These are phyloP conservation scores for Chiloscyllium punctatum DNA, from an alignment of 2,797 vertebrate genomes.

Conservation along the genomic window DNA sequence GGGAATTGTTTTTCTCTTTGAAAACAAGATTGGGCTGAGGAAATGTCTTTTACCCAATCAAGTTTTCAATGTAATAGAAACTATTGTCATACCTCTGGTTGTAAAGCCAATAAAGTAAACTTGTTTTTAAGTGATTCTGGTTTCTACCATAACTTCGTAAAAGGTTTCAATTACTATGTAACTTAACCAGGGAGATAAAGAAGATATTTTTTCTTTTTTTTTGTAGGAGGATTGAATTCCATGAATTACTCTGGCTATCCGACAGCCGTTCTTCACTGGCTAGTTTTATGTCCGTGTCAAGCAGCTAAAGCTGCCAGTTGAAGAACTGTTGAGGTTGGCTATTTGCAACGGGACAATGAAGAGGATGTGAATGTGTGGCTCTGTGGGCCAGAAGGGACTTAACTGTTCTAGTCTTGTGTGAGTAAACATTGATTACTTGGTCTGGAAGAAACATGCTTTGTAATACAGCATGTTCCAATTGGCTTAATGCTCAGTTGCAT, in stretches of 20 bases:
- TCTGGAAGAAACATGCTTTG: neutral
- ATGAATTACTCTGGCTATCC: slow-evolving; percentile 69
- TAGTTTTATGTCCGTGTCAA: slow-evolving; percentile 97
- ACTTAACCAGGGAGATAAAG: neutral
- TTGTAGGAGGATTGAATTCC: slow-evolving; percentile 28
- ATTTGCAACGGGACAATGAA: slow-evolving; percentile 53
- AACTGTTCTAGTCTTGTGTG: slow-evolving; percentile 35
- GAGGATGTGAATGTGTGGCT: slow-evolving; percentile 41
- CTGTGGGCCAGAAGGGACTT: slow-evolving; percentile 46
- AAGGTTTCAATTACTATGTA: neutral
- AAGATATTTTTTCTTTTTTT: neutral
- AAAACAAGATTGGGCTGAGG: neutral
- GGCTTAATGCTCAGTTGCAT: neutral
- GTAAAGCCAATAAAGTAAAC: neutral
- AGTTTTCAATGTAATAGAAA: neutral
- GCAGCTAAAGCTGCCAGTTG: slow-evolving; percentile 99
- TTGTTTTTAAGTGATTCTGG: neutral
- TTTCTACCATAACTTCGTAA: too few relatives aligned
- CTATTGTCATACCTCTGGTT: neutral
- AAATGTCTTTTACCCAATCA: neutral
- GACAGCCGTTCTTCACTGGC: slow-evolving; percentile 99
- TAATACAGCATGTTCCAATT: neutral
- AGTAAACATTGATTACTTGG: neutral
- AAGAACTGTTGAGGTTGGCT: slow-evolving; percentile 99
- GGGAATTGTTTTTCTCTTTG: neutral